A percentile compares a stretch with the other conserved stretches of the same genome.
Conservation (phyloP, 2,888 invertebrate species). For the Dioctria rufipes region DNA sequence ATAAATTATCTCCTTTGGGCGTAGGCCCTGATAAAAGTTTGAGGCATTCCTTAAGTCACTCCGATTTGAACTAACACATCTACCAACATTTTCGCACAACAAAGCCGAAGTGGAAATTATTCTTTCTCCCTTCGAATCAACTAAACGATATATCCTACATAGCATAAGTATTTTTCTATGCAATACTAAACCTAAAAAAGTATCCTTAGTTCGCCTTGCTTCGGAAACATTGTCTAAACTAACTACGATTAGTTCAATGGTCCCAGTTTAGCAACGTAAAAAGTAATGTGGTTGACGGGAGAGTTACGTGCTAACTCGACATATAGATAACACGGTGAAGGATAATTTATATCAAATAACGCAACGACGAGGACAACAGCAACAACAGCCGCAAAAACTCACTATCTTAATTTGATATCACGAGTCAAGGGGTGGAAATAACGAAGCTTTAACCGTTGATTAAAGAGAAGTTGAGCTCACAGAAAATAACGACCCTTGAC, state of each 20-base stretch:
- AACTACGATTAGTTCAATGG: conserved; percentile 26
- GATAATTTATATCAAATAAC: conserved; percentile 54
- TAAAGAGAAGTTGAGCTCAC: conserved; percentile 20
- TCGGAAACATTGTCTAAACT: conserved; percentile 4
- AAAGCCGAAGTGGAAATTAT: not conserved
- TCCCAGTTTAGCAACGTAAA: not conserved
- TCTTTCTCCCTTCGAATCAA: conserved; percentile 1
- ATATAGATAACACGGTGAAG: conserved; percentile 45
- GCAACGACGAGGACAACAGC: conserved; percentile 15
- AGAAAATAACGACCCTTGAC: not conserved
- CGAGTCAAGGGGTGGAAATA: not conserved
- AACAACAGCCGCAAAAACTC: conserved; percentile 20
- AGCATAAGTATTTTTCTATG: not conserved
- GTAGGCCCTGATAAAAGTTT: conserved; percentile 23
- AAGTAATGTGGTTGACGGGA: not conserved
- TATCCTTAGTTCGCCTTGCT: not conserved
- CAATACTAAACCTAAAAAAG: not conserved
- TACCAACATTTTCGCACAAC: not conserved
- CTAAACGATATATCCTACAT: not conserved
- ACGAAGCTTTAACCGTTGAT: conserved; percentile 44
- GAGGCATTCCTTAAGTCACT: conserved; percentile 20
- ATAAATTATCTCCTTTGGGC: conserved; percentile 36
- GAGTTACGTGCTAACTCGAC: conserved; percentile 45
- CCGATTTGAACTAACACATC: conserved; percentile 13
- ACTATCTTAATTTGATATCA: conserved; percentile 54